phyloP scores from a whole-genome alignment of 2,113 vertebrate genomes.

The Struthio camelus region DNA sequence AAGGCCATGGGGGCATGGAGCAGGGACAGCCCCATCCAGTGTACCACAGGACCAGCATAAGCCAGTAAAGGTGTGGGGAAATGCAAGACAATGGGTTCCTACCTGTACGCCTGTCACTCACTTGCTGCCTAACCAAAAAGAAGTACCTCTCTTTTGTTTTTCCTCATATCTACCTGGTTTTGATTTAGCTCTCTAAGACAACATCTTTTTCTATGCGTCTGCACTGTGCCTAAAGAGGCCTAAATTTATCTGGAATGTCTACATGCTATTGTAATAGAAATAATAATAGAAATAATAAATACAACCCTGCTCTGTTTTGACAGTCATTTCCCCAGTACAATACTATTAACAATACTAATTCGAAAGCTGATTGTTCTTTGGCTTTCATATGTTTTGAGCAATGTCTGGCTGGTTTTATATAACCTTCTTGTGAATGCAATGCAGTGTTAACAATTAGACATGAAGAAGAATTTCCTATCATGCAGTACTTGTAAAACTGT shows the following conservation, averaged over 20 bases:
- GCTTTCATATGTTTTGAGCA: not conserved
- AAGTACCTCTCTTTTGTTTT: not conserved
- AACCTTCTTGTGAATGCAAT: not conserved
- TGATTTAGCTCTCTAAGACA: not conserved
- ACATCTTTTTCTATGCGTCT: not conserved
- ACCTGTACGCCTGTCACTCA: not conserved
- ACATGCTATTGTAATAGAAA: not conserved
- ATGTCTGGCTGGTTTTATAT: constrained; percentile 4
- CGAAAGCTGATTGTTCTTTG: not conserved
- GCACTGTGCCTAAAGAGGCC: not conserved
- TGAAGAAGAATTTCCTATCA: not conserved
- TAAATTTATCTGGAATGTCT: not conserved
- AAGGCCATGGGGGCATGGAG: not conserved
- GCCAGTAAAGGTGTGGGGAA: not conserved
- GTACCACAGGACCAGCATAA: not conserved
- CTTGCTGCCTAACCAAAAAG: not conserved
- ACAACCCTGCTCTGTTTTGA: not conserved
- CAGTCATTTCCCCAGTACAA: not conserved
- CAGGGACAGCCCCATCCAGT: not conserved
- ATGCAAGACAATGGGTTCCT: rapidly evolving
- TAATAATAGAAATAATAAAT: not conserved
- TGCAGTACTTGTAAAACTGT: not conserved
- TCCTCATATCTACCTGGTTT: not conserved
- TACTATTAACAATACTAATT: constrained; percentile 29
- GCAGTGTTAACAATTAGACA: not conserved